These are phyloP conservation scores for Tribolium madens DNA, from an alignment of 1,140 invertebrate genomes.

Conservation along the genomic window DNA sequence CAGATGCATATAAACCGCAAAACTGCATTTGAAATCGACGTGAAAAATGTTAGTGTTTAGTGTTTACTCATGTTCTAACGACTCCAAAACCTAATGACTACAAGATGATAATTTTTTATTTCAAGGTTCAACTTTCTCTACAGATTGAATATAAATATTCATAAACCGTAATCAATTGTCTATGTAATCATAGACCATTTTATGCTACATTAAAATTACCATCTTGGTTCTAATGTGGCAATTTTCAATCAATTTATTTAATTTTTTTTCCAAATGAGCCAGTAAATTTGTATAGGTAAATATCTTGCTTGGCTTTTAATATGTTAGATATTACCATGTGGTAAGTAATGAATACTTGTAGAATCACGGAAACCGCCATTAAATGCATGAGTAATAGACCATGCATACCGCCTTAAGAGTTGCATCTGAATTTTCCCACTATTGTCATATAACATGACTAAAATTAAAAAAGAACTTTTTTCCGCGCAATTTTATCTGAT, in stretches of 20 bases:
- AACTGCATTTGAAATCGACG: not conserved
- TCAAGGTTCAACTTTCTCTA: not conserved
- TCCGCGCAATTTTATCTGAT: constrained; percentile 1
- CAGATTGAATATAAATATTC: not conserved
- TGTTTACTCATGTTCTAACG: too few relatives aligned
- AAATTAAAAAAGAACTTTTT: constrained; percentile 20
- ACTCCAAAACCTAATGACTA: too few relatives aligned
- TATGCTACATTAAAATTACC: not conserved
- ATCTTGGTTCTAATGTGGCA: not conserved
- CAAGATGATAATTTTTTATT: not conserved
- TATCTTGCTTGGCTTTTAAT: not conserved
- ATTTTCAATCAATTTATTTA: not conserved
- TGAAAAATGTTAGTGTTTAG: not conserved
- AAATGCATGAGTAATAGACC: constrained; percentile 44
- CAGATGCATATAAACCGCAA: not conserved
- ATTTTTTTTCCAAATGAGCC: not conserved
- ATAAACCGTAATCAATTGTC: not conserved
- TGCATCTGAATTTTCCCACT: constrained; percentile 45
- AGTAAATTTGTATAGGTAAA: not conserved
- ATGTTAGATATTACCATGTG: not conserved
- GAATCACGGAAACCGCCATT: constrained; percentile 40
- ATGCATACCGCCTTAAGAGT: constrained; percentile 32
- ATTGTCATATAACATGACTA: not conserved
- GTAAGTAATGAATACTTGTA: constrained; percentile 33
- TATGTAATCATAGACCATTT: not conserved